Evolutionary conservation across 1,140 invertebrate genomes (phyloP), one percentile per base, ranked within the genome.

Genomic region (Drosophila eugracilis): DNA sequence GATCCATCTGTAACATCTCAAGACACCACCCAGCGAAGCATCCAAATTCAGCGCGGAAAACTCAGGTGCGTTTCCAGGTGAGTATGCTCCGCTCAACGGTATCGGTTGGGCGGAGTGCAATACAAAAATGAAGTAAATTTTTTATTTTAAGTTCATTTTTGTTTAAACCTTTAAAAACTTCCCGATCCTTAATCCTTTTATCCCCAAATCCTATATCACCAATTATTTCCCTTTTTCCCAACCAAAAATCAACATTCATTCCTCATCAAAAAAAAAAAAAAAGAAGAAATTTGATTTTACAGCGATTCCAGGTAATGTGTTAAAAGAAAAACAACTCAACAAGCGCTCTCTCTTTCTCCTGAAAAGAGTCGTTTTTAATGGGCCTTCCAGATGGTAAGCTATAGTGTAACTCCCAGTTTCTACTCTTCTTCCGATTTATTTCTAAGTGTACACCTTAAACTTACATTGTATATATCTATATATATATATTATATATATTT

Each of bases 21-120:
- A n/a, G n/a, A n/a, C n/a, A n/a, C n/a, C n/a, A n/a, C n/a, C n/a
- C n/a, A n/a, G 7, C 17, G 5, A 37, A 12, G 19, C 21, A 21
- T 39, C 15, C 4, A 22, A 34, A n/a, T 24, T 15, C 22, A 17
- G 21, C 9, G 14, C 22, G 44, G 44, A 47, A 17, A 24, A 21
- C 28, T 50, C 26, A 2, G 21, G 44, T 41, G 15, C 17, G 24
- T 39, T 14, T 10, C 15, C 81, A 91, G 89, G 89, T 91, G 75
- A 89, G 89, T 91, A 91, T 91, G 58, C 89, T 90, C 86, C 83
- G 89, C 78, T 73, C 62, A 52, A 84, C 89, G 85, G 89, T 91
- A 91, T 91, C 89, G 89, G 89, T 86, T 88, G 81, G 54, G 80
- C 81, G 76, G 77, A 89, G 88, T 80, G 65, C 32, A 32, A 57